These are phyloP conservation scores for Pluvianellus socialis DNA, from an alignment of 2,113 vertebrate species.

Conservation along the genomic window DNA sequence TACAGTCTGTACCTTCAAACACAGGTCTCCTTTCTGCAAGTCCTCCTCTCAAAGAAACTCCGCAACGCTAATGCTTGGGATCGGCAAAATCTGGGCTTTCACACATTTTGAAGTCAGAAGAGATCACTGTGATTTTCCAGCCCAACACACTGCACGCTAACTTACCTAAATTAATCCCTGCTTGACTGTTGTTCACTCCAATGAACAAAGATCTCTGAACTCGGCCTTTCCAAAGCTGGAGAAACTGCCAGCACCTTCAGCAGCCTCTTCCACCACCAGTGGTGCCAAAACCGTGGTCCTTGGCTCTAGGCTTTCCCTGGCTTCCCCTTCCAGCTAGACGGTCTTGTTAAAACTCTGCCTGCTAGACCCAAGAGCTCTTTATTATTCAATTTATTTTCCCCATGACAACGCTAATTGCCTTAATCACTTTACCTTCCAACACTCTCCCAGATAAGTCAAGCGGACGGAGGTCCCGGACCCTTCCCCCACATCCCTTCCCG, in stretches of 20 bases:
- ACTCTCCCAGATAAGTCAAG: not conserved
- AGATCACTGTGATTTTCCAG: not conserved
- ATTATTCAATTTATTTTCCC: not conserved
- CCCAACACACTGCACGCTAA: rapidly evolving
- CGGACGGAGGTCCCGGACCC: not conserved
- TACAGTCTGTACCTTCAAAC: not conserved
- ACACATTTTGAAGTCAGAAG: not conserved
- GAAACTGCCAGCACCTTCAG: not conserved
- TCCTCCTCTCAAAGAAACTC: not conserved
- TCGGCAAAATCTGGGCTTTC: not conserved
- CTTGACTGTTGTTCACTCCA: not conserved
- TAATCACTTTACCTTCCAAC: not conserved
- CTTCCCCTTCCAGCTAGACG: not conserved
- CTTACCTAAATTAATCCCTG: not conserved
- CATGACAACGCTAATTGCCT: not conserved
- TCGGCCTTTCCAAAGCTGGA: not conserved
- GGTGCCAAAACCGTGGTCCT: rapidly evolving
- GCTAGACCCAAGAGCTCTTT: not conserved
- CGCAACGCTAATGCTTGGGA: not conserved
- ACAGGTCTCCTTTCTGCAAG: not conserved
- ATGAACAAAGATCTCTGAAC: not conserved
- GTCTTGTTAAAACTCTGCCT: not conserved
- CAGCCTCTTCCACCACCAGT: not conserved
- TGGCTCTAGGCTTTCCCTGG: not conserved
- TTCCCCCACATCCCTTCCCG: not conserved